Percentiles rank a stretch among this genome's conserved stretches.
These are phyloP conservation scores for Calephelis perditalis DNA, from an alignment of 2,888 invertebrate genomes.

Conservation along the genomic window DNA sequence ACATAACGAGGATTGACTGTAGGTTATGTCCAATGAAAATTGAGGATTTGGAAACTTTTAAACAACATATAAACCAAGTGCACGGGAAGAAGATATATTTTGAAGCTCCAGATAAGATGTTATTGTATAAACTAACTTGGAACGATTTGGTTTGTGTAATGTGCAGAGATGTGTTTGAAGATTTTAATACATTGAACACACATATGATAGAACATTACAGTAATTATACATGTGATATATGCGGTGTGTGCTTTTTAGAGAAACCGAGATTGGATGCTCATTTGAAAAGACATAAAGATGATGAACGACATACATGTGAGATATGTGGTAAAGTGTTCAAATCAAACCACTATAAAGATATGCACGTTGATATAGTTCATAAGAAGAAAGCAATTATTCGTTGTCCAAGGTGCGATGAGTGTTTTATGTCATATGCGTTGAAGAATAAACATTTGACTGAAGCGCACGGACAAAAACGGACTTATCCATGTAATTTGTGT, in stretches of 20 bases:
- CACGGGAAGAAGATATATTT: constrained; percentile 66
- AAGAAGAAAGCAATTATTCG: constrained; percentile 64
- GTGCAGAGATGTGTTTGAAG: constrained; percentile 64
- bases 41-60: constrained; percentile 52
- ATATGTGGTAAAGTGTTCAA: constrained; percentile 69
- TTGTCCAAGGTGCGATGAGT: constrained; percentile 64
- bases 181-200: constrained; percentile 60
- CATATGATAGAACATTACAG: constrained; percentile 70
- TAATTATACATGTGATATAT: constrained; percentile 64
- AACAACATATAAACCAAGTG: constrained; percentile 55
- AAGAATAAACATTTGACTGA: constrained; percentile 65
- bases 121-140: constrained; percentile 58
- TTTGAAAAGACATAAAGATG: constrained; percentile 63
- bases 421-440: constrained; percentile 66
- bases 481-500: constrained; percentile 65
- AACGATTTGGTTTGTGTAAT: constrained; percentile 64
- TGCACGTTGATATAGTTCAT: constrained; percentile 68
- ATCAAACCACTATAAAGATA: constrained; percentile 64
- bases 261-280: constrained; percentile 69
- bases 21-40: constrained; percentile 55
- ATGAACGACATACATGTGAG: constrained; percentile 72
- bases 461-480: constrained; percentile 61
- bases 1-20: constrained; percentile 65
- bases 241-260: constrained; percentile 69
- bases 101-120: constrained; percentile 63